A percentile compares a stretch with the other conserved stretches of the same genome.
Conservation (phyloP, 2,797 vertebrate species). For the Enteromius viviparus region DNA sequence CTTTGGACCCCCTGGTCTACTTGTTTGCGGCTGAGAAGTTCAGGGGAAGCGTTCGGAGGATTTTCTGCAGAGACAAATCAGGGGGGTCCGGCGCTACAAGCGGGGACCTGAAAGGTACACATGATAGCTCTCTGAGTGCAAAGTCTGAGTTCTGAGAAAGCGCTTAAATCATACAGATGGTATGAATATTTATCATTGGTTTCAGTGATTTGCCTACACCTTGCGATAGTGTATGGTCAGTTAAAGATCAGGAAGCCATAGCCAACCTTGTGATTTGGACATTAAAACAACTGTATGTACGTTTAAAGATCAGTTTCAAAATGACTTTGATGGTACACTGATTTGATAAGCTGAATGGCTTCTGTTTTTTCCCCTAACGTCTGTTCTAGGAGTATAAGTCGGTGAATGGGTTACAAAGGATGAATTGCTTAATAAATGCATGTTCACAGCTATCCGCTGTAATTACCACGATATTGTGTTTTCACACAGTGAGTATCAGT, state of each 20-base stretch:
- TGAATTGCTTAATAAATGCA: neutral
- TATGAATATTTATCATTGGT: neutral
- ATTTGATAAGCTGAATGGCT: neutral
- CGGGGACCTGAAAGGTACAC: constrained; percentile 87
- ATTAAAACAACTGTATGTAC: neutral
- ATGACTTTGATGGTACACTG: neutral
- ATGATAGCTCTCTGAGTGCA: constrained; percentile 92
- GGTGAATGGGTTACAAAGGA: neutral
- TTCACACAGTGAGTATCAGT: too few species aligned
- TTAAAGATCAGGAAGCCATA: neutral
- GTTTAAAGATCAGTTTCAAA: neutral
- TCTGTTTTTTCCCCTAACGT: neutral
- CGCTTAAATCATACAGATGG: neutral
- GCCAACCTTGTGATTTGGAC: neutral
- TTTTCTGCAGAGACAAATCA: constrained; percentile 80
- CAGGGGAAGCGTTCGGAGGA: constrained; percentile 80
- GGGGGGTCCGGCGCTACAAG: constrained; percentile 76
- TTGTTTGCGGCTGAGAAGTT: constrained; percentile 97
- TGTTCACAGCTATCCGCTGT: neutral
- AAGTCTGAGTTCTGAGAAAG: constrained; percentile 82
- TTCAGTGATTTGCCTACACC: neutral
- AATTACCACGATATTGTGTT: neutral
- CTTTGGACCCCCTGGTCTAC: constrained; percentile 92
- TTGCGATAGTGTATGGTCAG: neutral
- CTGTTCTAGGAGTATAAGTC: neutral